Conservation (phyloP, 2,797 vertebrate species). For the Bucorvus abyssinicus region DNA sequence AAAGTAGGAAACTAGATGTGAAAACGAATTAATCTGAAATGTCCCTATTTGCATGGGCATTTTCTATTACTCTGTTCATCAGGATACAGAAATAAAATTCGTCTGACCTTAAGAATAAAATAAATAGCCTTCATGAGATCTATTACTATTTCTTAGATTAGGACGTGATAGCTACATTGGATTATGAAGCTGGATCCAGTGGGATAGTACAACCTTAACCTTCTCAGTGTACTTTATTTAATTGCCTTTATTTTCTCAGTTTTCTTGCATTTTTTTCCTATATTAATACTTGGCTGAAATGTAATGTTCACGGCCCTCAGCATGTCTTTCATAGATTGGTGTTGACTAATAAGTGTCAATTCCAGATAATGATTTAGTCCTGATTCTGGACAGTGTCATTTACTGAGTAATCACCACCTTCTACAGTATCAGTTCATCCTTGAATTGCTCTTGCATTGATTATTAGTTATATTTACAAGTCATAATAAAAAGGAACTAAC, state of each 20-base stretch:
- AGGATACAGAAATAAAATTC: not conserved
- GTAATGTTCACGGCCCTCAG: not conserved
- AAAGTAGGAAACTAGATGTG: not conserved
- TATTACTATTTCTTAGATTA: not conserved
- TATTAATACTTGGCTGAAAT: not conserved
- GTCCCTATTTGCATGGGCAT: not conserved
- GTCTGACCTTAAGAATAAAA: not conserved
- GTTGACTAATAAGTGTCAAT: not conserved
- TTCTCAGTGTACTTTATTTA: not conserved
- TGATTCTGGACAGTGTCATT: not conserved
- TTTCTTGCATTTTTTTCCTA: not conserved
- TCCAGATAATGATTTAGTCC: not conserved
- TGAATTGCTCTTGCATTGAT: not conserved
- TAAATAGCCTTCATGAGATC: not conserved
- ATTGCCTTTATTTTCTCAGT: not conserved
- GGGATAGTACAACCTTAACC: not conserved
- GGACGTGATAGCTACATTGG: not conserved
- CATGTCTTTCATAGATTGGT: not conserved
- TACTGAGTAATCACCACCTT: not conserved
- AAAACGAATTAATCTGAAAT: not conserved
- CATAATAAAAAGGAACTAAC: not conserved
- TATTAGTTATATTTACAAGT: not conserved
- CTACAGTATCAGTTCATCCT: not conserved
- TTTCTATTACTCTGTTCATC: not conserved
- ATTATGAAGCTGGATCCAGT: not conserved